phyloP scores from a whole-genome alignment of 92 coral and sea anemone species.

The Pocillopora grandis region DNA sequence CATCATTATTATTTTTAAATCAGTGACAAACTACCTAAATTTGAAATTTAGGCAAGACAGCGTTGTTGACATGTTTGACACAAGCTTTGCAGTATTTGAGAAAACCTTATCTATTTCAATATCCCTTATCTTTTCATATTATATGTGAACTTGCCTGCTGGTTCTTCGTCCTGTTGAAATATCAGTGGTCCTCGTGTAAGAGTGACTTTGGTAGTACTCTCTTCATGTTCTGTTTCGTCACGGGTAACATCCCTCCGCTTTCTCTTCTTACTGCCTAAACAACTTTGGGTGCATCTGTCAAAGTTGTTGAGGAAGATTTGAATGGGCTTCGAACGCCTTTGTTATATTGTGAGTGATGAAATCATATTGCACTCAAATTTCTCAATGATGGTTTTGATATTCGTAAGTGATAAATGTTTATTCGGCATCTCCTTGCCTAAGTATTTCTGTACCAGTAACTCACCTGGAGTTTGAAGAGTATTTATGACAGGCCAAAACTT shows the following conservation, averaged over 20 bases:
- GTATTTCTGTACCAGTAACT: not conserved
- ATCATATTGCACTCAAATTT: not conserved
- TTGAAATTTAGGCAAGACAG: no score
- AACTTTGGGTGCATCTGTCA: conserved; percentile 25
- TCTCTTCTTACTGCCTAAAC: conserved; percentile 4
- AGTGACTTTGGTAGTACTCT: conserved; percentile 22
- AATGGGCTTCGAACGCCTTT: not conserved
- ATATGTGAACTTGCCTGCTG: not conserved
- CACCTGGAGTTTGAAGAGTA: conserved; percentile 43
- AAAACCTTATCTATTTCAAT: not conserved
- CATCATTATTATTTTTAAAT: no score
- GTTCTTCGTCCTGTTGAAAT: not conserved
- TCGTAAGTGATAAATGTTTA: not conserved
- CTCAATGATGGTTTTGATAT: not conserved
- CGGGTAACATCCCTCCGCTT: conserved; percentile 23
- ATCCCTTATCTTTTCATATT: no score
- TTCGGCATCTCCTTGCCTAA: no score
- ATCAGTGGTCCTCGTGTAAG: conserved; percentile 28
- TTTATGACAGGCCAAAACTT: conserved; percentile 46
- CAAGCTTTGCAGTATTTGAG: not conserved
- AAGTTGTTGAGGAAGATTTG: not conserved
- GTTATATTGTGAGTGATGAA: not conserved
- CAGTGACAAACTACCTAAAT: no score
- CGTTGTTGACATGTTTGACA: not conserved
- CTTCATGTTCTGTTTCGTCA: conserved; percentile 15